These are phyloP conservation scores for Crypturellus tataupa DNA, from an alignment of 2,797 vertebrate species.

Conservation along the genomic window DNA sequence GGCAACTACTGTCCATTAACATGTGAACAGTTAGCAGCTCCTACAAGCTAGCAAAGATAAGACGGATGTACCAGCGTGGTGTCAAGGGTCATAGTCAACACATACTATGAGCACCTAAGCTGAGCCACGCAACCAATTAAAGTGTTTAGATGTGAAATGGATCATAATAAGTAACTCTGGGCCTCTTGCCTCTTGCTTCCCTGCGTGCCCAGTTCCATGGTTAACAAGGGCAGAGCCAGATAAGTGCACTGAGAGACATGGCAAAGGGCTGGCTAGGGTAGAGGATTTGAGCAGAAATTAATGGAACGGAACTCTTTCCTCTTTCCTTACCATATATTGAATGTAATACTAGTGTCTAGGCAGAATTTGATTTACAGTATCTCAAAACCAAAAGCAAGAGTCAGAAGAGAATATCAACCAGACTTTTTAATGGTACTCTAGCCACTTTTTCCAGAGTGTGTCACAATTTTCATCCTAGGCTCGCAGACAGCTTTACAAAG, in stretches of 20 bases:
- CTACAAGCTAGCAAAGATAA: background rate
- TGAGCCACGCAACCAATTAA: background rate
- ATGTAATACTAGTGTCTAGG: background rate
- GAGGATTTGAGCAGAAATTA: background rate
- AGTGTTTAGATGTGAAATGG: background rate
- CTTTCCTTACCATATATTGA: background rate
- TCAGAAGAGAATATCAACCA: background rate
- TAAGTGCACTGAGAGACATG: background rate
- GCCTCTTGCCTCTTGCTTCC: background rate
- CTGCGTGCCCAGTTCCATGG: background rate
- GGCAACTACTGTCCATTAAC: background rate
- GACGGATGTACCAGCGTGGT: background rate
- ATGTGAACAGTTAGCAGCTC: background rate
- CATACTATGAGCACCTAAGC: background rate
- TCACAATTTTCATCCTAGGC: background rate
- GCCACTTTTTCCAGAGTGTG: background rate
- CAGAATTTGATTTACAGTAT: background rate
- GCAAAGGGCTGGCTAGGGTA: fast-evolving
- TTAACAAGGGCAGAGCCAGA: background rate
- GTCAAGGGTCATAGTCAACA: background rate
- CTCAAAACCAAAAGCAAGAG: background rate
- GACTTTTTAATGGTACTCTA: background rate
- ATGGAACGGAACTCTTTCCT: background rate
- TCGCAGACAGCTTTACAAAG: background rate
- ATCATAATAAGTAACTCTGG: background rate